A percentile compares a stretch with the other conserved stretches of the same genome.
Evolutionary conservation across 1,140 invertebrate genomes (phyloP).

Genomic region (Drepana arcuata): DNA sequence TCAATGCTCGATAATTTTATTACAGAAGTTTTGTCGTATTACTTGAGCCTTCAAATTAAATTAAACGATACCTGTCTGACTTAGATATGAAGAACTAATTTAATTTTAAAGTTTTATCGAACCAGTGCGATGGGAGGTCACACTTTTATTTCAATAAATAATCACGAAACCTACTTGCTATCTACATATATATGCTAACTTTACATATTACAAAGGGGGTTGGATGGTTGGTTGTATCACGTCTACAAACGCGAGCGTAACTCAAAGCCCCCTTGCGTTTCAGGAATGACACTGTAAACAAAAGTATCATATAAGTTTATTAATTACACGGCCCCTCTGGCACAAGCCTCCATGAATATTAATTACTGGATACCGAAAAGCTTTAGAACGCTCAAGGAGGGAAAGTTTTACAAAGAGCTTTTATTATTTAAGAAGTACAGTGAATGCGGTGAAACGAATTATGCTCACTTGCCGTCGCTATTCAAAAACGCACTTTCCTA

Average conservation of each 20-base stretch:
- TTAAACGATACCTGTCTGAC: slow-evolving; percentile 55
- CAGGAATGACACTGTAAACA: slow-evolving; percentile 66
- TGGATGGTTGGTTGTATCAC: too few species aligned
- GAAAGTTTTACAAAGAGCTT: slow-evolving; percentile 70
- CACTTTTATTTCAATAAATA: too few species aligned
- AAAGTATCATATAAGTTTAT: slow-evolving; percentile 72
- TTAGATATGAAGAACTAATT: slow-evolving; percentile 53
- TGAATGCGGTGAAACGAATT: slow-evolving; percentile 58
- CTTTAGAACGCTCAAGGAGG: slow-evolving; percentile 67
- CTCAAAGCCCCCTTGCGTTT: slow-evolving; percentile 31
- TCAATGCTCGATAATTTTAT: slow-evolving; percentile 68
- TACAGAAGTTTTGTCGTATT: slow-evolving; percentile 69
- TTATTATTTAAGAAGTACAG: slow-evolving; percentile 69
- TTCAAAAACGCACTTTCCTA: slow-evolving; percentile 21
- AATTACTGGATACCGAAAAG: slow-evolving; percentile 68
- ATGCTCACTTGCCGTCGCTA: slow-evolving; percentile 20
- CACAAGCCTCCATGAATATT: slow-evolving; percentile 66
- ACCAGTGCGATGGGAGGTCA: too few species aligned
- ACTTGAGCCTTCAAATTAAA: slow-evolving; percentile 62
- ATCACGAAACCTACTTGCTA: too few species aligned
- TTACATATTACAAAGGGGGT: too few species aligned
- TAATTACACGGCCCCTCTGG: slow-evolving; percentile 64
- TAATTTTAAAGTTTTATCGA: too few species aligned
- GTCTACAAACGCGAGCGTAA: not conserved
- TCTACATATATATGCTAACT: too few species aligned